Percentiles rank a stretch among this genome's conserved stretches.
Evolutionary conservation across 2,888 invertebrate genomes (phyloP).

Genomic region (Proisotoma minuta): DNA sequence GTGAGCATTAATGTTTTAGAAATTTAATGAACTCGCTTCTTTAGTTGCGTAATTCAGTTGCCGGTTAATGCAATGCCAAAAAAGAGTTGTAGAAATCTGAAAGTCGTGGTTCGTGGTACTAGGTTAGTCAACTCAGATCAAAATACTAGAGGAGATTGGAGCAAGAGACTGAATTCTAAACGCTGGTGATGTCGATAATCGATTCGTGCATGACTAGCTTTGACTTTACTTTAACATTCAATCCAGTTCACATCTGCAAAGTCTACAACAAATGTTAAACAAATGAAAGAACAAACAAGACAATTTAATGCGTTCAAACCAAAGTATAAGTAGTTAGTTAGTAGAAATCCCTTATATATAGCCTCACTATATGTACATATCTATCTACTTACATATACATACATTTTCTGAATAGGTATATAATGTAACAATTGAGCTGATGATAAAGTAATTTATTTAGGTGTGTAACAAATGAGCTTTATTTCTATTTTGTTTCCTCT

Average conservation of each 20-base stretch:
- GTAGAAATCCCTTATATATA: too few relatives aligned
- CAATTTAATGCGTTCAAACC: background rate
- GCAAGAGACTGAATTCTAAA: background rate
- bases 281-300: background rate
- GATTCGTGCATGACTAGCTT: constrained; percentile 8
- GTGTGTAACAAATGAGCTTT: too few relatives aligned
- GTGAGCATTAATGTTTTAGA: constrained; percentile 7
- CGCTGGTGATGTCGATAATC: constrained; percentile 6
- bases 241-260: background rate
- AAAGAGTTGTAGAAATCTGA: background rate
- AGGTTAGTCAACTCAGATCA: background rate
- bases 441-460: too few relatives aligned
- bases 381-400: too few relatives aligned
- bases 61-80: background rate
- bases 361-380: too few relatives aligned
- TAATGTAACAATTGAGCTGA: too few relatives aligned
- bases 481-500: too few relatives aligned
- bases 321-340: too few relatives aligned
- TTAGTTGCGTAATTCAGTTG: constrained; percentile 16
- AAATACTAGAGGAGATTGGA: too few relatives aligned
- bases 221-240: background rate
- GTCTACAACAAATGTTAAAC: background rate
- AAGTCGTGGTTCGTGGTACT: background rate
- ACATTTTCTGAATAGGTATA: too few relatives aligned
- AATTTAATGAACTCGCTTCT: constrained; percentile 12